Percentiles rank a stretch among this genome's conserved stretches.
These are phyloP conservation scores for Capra hircus DNA, from an alignment of 2,113 vertebrate genomes.

Conservation along the genomic window DNA sequence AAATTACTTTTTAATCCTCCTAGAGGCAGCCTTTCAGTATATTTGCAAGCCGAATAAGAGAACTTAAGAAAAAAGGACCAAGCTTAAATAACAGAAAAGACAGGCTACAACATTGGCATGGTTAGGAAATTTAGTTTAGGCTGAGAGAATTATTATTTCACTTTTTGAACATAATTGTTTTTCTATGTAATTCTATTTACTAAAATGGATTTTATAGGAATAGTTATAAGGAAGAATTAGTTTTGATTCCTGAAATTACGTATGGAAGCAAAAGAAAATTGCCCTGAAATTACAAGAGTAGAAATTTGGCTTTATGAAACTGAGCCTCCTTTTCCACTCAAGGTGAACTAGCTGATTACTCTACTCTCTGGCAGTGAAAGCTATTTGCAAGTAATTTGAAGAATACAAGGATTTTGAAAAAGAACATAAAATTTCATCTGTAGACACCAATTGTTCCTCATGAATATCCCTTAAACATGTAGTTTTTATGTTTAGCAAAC, in stretches of 20 bases:
- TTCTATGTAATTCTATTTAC: conserved; percentile 18
- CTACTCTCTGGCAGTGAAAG: background rate
- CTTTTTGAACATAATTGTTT: background rate
- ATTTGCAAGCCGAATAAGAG: background rate
- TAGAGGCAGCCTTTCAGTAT: background rate
- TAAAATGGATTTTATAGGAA: background rate
- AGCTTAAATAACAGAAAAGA: conserved; percentile 3
- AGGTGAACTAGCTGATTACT: background rate
- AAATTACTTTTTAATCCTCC: conserved; percentile 41
- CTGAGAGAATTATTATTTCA: background rate
- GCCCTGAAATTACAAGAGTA: background rate
- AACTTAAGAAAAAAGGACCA: background rate
- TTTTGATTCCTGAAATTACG: background rate
- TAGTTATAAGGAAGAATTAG: background rate
- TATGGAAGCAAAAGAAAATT: conserved; percentile 1
- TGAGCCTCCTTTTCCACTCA: background rate
- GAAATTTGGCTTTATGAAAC: conserved; percentile 16
- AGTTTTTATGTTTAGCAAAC: background rate
- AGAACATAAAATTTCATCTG: background rate
- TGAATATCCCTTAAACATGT: background rate
- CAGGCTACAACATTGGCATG: background rate
- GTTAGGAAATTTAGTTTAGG: background rate
- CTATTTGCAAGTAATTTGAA: background rate
- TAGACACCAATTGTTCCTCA: background rate
- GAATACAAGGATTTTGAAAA: background rate